Evolutionary conservation across 1,140 invertebrate genomes (phyloP), one percentile per base, ranked within the genome.

Genomic region (Musca vetustissima): DNA sequence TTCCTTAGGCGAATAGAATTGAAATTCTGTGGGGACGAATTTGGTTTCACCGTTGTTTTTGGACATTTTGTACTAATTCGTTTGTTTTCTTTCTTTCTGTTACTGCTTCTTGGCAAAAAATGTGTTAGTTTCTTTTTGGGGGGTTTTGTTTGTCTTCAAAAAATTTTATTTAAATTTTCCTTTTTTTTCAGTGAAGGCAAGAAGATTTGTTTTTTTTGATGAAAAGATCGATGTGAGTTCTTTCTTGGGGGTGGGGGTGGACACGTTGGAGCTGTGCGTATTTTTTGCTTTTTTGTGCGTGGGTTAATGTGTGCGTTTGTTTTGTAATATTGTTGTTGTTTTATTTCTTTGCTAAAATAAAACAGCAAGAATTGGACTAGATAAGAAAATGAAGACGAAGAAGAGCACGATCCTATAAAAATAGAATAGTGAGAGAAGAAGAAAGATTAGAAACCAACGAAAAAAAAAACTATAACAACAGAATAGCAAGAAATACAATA

Each of bases 1-100:
- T 43, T 85, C 82, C 6, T 82, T 81, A 64, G 81, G 79, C 65
- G 86, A 81, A 74, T 85, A 85, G 68, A 87, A 88, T 59, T 83
- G 81, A 70, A 85, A 85, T 73, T 85, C 84, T 22, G 73, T 73
- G 49, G 50, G 72, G 67, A 47, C 48, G 24, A 48, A 47, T n/a
- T 21, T 36, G 6, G 66, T 55, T 50, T 36, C 76, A 72, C 73
- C 76, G 71, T 75, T 78, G 64, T 77, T 80, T 70, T 80, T 80
- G 59, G 78, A 77, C 78, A 80, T 80, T 71, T 73, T 76, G 67
- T 17, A 32, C 57, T 36, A 43, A 43, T 24, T 43, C 36, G 21
- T 55, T 67, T 67, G 43, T 66, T 64, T 65, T 8, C 8, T 28
- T n/a, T n/a, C n/a, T n/a, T n/a, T n/a, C 21, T 32, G 52, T 55